Evolutionary conservation across 2,797 vertebrate species (phyloP).

Genomic region (Pygocentrus nattereri): DNA sequence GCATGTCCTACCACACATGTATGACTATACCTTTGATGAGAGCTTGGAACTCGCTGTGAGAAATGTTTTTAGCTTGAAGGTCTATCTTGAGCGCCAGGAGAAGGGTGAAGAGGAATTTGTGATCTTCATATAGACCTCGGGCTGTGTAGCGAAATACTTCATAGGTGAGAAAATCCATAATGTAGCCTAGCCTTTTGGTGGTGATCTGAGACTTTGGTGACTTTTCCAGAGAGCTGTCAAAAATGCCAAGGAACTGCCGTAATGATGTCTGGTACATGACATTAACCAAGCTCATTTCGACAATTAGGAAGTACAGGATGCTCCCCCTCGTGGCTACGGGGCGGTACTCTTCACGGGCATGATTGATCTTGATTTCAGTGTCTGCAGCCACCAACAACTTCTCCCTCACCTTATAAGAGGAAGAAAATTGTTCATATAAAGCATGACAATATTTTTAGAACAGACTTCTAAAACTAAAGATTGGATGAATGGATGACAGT

Average conservation of each 20-base stretch:
- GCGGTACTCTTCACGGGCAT: conserved; percentile 86
- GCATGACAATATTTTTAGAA: background rate
- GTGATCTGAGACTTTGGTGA: conserved; percentile 81
- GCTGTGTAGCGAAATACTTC: conserved; percentile 83
- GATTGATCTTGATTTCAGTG: conserved; percentile 85
- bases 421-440: conserved; percentile 24
- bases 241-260: conserved; percentile 84
- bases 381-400: conserved; percentile 80
- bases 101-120: conserved; percentile 86
- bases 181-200: conserved; percentile 80
- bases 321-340: conserved; percentile 85
- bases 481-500: too few relatives aligned
- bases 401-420: conserved; percentile 76
- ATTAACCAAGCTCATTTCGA: conserved; percentile 88
- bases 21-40: conserved; percentile 83
- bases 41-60: conserved; percentile 82
- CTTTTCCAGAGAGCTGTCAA: conserved; percentile 82
- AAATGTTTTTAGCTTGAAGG: conserved; percentile 82
- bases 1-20: background rate
- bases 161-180: conserved; percentile 82
- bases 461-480: background rate
- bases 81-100: conserved; percentile 86
- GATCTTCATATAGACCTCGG: conserved; percentile 84
- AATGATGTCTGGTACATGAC: conserved; percentile 90
- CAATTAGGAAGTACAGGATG: conserved; percentile 89